phyloP scores from a whole-genome alignment of 2,797 vertebrate species.

The Hoplostethus mediterraneus region DNA sequence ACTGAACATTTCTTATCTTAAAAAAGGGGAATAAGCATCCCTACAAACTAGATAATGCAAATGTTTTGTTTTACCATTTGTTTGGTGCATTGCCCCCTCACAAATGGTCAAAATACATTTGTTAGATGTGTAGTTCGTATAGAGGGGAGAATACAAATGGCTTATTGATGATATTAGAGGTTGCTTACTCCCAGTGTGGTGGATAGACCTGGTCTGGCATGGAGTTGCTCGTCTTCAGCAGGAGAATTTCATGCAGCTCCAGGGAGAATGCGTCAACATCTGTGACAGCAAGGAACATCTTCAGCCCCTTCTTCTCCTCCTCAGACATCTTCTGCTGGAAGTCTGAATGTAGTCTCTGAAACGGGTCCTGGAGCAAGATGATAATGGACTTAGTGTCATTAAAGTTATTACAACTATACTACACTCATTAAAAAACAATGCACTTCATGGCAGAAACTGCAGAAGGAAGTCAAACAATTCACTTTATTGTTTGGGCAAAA shows the following conservation, averaged over 20 bases:
- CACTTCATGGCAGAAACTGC: not conserved
- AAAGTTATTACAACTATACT: not conserved
- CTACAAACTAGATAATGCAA: not conserved
- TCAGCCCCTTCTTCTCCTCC: constrained; percentile 62
- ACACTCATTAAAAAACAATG: not conserved
- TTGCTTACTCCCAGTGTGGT: constrained; percentile 80
- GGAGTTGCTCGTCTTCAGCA: constrained; percentile 74
- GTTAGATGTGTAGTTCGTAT: constrained; percentile 16
- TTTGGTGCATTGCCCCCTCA: constrained; percentile 29
- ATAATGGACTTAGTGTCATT: not conserved
- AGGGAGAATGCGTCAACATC: constrained; percentile 73
- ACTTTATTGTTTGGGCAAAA: constrained; percentile 45
- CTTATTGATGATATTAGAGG: not conserved
- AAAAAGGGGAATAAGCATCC: constrained; percentile 5
- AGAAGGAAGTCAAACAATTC: constrained; percentile 11
- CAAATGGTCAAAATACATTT: constrained; percentile 34
- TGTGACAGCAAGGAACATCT: constrained; percentile 71
- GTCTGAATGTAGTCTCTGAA: constrained; percentile 60
- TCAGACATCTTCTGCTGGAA: constrained; percentile 69
- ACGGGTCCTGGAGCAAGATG: constrained; percentile 74
- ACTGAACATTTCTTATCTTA: not conserved
- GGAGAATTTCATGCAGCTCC: constrained; percentile 85
- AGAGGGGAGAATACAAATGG: constrained; percentile 3
- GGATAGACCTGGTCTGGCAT: constrained; percentile 51
- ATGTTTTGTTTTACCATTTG: constrained; percentile 34